Conservation (phyloP, 64 coral and sea anemone genomes). For the Pachyseris speciosa region DNA sequence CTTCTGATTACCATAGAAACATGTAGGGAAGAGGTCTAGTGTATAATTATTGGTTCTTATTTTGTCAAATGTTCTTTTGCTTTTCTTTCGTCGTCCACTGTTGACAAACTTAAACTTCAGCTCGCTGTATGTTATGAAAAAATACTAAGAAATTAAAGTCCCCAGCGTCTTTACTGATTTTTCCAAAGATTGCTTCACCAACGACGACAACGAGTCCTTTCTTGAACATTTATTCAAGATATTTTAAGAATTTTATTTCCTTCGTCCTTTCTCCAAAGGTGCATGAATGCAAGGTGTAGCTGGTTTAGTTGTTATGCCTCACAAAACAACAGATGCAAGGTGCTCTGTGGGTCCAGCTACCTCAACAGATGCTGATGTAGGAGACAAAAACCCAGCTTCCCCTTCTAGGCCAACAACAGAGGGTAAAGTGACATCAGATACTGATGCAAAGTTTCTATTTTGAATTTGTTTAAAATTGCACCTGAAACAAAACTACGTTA, state of each 20-base stretch:
- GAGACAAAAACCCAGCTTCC: not conserved
- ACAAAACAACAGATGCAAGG: conserved; percentile 29
- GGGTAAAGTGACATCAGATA: not conserved
- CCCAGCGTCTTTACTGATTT: too few species aligned
- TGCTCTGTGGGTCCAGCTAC: not conserved
- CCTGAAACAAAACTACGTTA: too few species aligned
- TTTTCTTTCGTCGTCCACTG: too few species aligned
- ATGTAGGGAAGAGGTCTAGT: not conserved
- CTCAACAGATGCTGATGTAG: not conserved
- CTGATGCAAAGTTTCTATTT: not conserved
- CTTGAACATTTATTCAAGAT: not conserved
- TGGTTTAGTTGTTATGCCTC: conserved; percentile 26
- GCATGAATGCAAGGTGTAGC: conserved; percentile 41
- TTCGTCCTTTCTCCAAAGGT: not conserved
- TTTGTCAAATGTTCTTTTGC: too few species aligned
- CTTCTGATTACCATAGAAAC: conserved; percentile 43
- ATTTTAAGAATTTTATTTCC: not conserved
- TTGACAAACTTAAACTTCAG: too few species aligned
- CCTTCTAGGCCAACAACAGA: conserved; percentile 9
- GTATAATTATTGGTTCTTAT: too few species aligned
- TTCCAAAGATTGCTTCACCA: too few species aligned
- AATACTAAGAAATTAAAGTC: too few species aligned
- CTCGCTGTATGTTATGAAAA: too few species aligned
- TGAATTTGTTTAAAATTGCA: too few species aligned
- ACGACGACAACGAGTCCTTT: too few species aligned